Evolutionary conservation across 2,888 invertebrate species (phyloP).

Genomic region (Chloroclystis v-ata): DNA sequence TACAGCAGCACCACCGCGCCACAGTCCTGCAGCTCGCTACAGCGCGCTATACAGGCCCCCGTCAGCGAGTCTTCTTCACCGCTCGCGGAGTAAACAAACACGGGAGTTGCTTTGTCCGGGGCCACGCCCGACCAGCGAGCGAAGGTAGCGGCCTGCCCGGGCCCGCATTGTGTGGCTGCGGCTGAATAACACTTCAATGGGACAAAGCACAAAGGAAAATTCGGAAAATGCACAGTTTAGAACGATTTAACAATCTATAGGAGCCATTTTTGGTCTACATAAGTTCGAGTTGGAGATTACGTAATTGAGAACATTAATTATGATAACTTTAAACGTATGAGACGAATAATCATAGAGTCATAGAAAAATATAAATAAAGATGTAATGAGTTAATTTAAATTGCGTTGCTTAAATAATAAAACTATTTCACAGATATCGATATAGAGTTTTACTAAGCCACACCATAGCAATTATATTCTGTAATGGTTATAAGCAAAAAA

Average conservation of each 20-base stretch:
- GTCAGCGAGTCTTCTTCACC: constrained; percentile 64
- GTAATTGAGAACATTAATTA: too few species aligned
- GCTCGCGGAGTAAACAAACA: constrained; percentile 68
- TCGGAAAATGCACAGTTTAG: background rate
- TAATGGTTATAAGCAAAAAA: too few species aligned
- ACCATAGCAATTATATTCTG: too few species aligned
- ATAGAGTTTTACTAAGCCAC: too few species aligned
- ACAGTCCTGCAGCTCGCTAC: constrained; percentile 66
- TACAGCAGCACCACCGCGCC: constrained; percentile 69
- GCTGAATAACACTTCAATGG: constrained; percentile 34
- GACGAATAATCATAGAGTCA: too few species aligned
- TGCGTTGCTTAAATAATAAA: too few species aligned
- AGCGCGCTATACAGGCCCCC: constrained; percentile 65
- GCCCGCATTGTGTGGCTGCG: constrained; percentile 47
- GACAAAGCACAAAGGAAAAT: background rate
- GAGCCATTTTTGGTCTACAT: too few species aligned
- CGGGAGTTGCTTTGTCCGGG: constrained; percentile 56
- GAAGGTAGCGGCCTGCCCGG: constrained; percentile 48
- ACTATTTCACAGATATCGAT: too few species aligned
- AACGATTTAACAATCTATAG: background rate
- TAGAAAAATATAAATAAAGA: too few species aligned
- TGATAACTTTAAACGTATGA: too few species aligned
- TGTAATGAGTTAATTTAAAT: too few species aligned
- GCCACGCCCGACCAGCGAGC: constrained; percentile 62
- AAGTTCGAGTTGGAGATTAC: too few species aligned